phyloP scores from a whole-genome alignment of 2,888 invertebrate species.

The Trilocha varians region DNA sequence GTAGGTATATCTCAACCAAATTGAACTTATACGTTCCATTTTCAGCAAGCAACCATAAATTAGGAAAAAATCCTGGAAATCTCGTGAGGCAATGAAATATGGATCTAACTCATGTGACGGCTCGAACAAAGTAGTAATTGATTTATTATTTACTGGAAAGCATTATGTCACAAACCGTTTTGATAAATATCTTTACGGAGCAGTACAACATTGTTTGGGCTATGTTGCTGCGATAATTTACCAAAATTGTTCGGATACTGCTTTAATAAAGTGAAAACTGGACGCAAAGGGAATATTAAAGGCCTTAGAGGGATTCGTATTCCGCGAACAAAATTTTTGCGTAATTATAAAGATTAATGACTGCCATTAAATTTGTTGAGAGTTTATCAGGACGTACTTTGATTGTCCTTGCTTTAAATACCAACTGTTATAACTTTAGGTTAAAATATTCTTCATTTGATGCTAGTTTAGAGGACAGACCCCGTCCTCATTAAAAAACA shows the following conservation, averaged over 20 bases:
- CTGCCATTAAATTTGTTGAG: constrained; percentile 17
- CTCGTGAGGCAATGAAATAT: neutral
- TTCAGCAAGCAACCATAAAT: neutral
- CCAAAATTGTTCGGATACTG: constrained; percentile 18
- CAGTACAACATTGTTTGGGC: constrained; percentile 14
- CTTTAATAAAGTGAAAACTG: constrained; percentile 27
- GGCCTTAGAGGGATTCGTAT: constrained; percentile 17
- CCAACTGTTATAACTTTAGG: too few species aligned
- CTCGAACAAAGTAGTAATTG: neutral
- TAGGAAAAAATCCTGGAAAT: neutral
- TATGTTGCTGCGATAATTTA: constrained; percentile 19
- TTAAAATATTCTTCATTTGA: too few species aligned
- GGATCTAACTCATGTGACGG: neutral
- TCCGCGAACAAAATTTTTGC: constrained; percentile 21
- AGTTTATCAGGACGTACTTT: constrained; percentile 7
- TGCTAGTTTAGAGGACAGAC: neutral
- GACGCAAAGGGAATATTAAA: constrained; percentile 8
- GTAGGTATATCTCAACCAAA: neutral
- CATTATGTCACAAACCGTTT: neutral
- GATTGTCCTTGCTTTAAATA: too few species aligned
- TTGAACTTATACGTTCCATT: neutral
- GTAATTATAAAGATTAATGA: constrained; percentile 39
- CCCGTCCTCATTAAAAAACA: neutral
- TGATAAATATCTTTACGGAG: neutral
- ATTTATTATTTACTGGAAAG: neutral